Conservation (phyloP, 2,888 invertebrate genomes). For the Parelbella ahira region DNA sequence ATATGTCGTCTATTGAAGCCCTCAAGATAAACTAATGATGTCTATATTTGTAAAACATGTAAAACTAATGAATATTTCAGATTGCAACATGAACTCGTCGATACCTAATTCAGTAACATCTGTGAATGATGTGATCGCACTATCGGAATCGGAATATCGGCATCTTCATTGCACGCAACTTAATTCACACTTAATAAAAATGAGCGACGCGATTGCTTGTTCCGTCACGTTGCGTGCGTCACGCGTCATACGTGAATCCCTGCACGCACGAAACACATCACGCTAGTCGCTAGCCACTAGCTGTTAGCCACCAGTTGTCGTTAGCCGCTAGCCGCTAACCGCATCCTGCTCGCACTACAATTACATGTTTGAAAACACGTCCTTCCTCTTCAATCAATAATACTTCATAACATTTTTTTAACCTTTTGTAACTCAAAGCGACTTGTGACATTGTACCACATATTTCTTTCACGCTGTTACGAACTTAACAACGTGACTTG, state of each 20-base stretch:
- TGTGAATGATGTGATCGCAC: slow-evolving; percentile 1
- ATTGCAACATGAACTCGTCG: too few relatives aligned
- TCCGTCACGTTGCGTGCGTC: slow-evolving; percentile 32
- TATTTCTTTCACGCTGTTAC: slow-evolving; percentile 10
- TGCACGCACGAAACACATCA: slow-evolving; percentile 26
- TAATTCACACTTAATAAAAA: slow-evolving; percentile 18
- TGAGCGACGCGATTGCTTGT: slow-evolving; percentile 27
- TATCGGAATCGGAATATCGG: too few relatives aligned
- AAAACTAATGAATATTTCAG: not conserved
- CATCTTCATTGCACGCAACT: slow-evolving; percentile 8
- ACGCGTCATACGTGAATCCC: slow-evolving; percentile 30
- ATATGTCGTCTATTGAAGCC: too few relatives aligned
- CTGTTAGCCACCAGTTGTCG: too few relatives aligned
- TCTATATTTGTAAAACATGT: too few relatives aligned
- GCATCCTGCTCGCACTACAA: too few relatives aligned
- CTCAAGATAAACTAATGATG: too few relatives aligned
- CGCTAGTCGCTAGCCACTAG: too few relatives aligned
- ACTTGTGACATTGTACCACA: slow-evolving; percentile 14
- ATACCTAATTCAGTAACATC: too few relatives aligned
- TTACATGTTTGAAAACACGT: slow-evolving; percentile 32
- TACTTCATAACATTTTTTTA: slow-evolving; percentile 22
- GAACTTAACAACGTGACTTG: slow-evolving; percentile 15
- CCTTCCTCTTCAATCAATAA: slow-evolving; percentile 30
- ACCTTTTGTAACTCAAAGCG: slow-evolving; percentile 2
- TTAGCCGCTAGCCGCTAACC: too few relatives aligned